Conservation (phyloP, 2,888 invertebrate species). For the Prosapia bicincta region DNA sequence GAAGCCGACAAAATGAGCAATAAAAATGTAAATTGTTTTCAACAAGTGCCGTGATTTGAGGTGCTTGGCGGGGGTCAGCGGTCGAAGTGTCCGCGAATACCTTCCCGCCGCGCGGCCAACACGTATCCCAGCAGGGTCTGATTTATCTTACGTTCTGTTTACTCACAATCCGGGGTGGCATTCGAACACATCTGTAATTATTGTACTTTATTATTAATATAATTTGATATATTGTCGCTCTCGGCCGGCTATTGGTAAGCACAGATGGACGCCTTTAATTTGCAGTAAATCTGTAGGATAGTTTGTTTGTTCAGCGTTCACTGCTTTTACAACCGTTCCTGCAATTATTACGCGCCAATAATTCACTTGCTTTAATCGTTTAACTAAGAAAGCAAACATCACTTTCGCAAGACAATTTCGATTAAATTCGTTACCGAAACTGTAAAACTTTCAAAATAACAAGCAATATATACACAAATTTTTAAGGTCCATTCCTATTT, state of each 20-base stretch:
- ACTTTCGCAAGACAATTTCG: no score
- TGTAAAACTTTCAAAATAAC: no score
- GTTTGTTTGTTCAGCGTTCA: slow-evolving; percentile 10
- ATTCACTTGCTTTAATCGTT: no score
- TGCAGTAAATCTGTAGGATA: slow-evolving; percentile 21
- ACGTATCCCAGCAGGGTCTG: slow-evolving; percentile 8
- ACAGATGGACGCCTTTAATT: neutral
- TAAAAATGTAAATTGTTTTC: slow-evolving; percentile 35
- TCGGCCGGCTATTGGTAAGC: neutral
- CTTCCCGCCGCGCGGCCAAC: neutral
- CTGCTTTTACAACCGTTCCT: neutral
- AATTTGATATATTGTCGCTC: slow-evolving; percentile 4
- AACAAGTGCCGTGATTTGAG: slow-evolving; percentile 24
- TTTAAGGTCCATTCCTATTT: no score
- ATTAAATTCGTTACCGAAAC: no score
- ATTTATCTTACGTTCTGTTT: slow-evolving; percentile 22
- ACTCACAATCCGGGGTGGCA: slow-evolving; percentile 19
- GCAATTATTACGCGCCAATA: neutral
- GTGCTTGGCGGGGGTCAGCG: slow-evolving; percentile 19
- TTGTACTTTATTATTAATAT: slow-evolving; percentile 26
- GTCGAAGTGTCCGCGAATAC: neutral
- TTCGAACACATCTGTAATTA: slow-evolving; percentile 21
- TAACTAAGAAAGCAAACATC: no score
- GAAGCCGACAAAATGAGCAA: slow-evolving; percentile 27
- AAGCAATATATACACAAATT: no score